phyloP scores from a whole-genome alignment of 1,140 invertebrate genomes.

The Nylanderia fulva region DNA sequence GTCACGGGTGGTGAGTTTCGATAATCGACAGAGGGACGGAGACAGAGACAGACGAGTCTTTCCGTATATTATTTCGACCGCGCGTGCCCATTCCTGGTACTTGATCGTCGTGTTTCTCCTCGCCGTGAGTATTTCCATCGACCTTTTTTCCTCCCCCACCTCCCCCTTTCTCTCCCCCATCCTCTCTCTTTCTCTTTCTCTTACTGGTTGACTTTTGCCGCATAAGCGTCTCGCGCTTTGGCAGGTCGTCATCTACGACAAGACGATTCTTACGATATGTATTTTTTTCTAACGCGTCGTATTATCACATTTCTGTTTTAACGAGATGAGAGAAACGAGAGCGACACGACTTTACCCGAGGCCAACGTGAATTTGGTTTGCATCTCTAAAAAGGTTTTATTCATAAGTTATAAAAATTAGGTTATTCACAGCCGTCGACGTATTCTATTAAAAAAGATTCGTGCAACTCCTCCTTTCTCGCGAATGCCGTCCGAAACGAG shows the following conservation, averaged over 20 bases:
- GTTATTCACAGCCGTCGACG: neutral
- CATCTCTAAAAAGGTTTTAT: no score
- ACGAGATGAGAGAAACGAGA: neutral
- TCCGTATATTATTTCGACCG: neutral
- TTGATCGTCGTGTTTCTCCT: neutral
- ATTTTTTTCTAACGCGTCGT: neutral
- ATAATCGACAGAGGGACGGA: neutral
- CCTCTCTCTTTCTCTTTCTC: neutral
- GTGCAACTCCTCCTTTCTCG: neutral
- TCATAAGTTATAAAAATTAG: no score
- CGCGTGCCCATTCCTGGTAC: neutral
- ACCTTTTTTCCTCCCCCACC: neutral
- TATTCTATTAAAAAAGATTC: slow-evolving; percentile 67
- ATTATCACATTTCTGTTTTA: neutral
- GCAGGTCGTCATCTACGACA: slow-evolving; percentile 22
- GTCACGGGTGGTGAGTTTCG: slow-evolving; percentile 24
- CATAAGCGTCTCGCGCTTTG: slow-evolving; percentile 15
- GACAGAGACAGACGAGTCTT: neutral
- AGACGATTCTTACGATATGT: neutral
- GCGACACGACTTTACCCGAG: neutral
- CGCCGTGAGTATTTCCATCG: slow-evolving; percentile 58
- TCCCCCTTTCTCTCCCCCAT: no score
- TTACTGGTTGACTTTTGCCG: neutral
- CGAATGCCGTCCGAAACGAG: neutral
- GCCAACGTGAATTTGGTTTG: neutral